phyloP scores from a whole-genome alignment of 2,797 vertebrate genomes.

The Lacerta viridis region DNA sequence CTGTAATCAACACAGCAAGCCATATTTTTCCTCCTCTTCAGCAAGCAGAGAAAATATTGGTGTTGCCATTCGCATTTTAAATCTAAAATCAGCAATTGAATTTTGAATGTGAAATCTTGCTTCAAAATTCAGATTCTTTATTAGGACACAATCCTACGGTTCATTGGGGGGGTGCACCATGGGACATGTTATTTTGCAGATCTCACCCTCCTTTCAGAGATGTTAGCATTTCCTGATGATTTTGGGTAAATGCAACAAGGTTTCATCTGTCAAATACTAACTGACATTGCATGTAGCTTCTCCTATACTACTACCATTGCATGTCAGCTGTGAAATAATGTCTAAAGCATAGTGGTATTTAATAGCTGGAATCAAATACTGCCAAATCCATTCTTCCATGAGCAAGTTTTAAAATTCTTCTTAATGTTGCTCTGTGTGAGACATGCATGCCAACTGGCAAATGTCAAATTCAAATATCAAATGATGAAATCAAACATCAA shows the following conservation, averaged over 20 bases:
- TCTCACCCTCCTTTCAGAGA: too few relatives aligned
- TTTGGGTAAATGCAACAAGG: background rate
- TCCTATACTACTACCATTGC: background rate
- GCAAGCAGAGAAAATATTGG: background rate
- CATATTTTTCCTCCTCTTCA: background rate
- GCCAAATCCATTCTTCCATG: background rate
- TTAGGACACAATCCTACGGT: background rate
- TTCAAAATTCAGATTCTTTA: background rate
- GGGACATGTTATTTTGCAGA: too few relatives aligned
- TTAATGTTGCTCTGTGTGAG: background rate
- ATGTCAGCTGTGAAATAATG: background rate
- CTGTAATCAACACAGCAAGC: background rate
- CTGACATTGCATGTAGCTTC: background rate
- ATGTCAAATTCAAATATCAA: background rate
- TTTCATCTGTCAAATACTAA: background rate
- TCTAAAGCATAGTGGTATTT: background rate
- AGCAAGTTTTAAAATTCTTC: background rate
- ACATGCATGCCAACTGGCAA: background rate
- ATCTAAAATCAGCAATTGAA: background rate
- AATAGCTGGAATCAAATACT: background rate
- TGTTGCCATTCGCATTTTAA: background rate
- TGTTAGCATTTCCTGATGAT: background rate
- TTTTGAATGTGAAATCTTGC: background rate
- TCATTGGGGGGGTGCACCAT: too few relatives aligned
- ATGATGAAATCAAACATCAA: background rate